Evolutionary conservation across 2,113 vertebrate genomes (phyloP).

Genomic region (Gorsachius goisagi): DNA sequence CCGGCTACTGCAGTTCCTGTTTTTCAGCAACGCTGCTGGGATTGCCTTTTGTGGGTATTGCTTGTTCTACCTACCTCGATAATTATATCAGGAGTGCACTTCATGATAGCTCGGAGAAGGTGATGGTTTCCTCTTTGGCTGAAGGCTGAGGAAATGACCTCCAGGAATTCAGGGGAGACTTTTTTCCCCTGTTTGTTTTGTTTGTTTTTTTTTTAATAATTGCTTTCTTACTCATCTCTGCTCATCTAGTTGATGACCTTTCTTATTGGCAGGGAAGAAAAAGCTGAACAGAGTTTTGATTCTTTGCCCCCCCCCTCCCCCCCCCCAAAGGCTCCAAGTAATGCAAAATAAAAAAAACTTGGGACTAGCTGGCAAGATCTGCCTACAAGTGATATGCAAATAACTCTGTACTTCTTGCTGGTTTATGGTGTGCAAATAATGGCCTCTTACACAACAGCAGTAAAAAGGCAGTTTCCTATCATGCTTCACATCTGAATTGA

Average conservation of each 20-base stretch:
- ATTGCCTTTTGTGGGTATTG: background rate
- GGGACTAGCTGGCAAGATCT: background rate
- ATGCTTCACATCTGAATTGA: background rate
- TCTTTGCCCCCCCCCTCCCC: too few relatives aligned
- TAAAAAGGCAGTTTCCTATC: conserved; percentile 18
- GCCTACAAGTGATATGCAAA: background rate
- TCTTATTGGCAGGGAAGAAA: background rate
- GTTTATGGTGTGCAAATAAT: conserved; percentile 52
- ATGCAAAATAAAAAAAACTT: background rate
- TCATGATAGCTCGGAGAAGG: background rate
- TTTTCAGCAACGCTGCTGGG: background rate
- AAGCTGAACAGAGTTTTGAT: background rate
- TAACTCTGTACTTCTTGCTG: background rate
- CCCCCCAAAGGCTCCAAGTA: background rate
- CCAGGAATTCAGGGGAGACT: background rate
- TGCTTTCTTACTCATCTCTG: background rate
- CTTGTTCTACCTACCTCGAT: background rate
- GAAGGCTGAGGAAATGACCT: background rate
- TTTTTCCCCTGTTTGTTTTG: background rate
- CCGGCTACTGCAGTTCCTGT: background rate
- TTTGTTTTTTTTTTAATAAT: background rate
- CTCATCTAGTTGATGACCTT: background rate
- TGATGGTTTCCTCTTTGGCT: background rate
- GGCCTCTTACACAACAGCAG: conserved; percentile 14
- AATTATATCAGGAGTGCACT: background rate